phyloP scores from a whole-genome alignment of 2,113 vertebrate species.

The Anolis carolinensis region DNA sequence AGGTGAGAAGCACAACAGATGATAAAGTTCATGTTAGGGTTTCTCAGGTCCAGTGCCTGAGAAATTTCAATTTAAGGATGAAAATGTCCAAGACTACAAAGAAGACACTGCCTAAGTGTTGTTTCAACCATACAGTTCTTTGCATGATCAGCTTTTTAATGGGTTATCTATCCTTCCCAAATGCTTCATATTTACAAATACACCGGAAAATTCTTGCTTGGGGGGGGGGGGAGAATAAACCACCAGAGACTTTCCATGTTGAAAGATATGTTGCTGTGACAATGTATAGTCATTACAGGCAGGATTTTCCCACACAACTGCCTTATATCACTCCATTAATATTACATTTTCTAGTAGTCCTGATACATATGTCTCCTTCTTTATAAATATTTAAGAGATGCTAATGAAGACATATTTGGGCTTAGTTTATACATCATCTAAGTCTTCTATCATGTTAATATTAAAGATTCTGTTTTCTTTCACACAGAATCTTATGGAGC shows the following conservation, averaged over 20 bases:
- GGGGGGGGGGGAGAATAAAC: neutral
- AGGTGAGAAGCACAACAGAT: too few species aligned
- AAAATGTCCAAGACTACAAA: too few species aligned
- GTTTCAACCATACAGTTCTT: neutral
- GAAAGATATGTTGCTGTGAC: neutral
- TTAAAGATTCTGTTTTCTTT: neutral
- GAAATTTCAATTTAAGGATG: too few species aligned
- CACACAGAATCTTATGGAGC: neutral
- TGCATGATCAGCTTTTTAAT: neutral
- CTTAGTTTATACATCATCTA: constrained; percentile 8
- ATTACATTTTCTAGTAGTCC: neutral
- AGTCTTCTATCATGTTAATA: constrained; percentile 1
- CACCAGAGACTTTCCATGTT: neutral
- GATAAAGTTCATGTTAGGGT: too few species aligned
- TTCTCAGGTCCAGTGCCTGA: too few species aligned
- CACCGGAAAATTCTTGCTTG: neutral
- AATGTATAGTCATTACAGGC: neutral
- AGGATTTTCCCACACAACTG: neutral
- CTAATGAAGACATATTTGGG: neutral
- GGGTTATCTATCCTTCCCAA: neutral
- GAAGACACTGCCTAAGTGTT: too few species aligned
- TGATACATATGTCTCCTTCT: neutral
- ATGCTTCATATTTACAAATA: neutral
- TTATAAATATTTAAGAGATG: constrained; percentile 11
- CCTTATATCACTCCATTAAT: neutral